Conservation (phyloP, 2,113 vertebrate genomes). For the Motacilla tschutschensis region DNA sequence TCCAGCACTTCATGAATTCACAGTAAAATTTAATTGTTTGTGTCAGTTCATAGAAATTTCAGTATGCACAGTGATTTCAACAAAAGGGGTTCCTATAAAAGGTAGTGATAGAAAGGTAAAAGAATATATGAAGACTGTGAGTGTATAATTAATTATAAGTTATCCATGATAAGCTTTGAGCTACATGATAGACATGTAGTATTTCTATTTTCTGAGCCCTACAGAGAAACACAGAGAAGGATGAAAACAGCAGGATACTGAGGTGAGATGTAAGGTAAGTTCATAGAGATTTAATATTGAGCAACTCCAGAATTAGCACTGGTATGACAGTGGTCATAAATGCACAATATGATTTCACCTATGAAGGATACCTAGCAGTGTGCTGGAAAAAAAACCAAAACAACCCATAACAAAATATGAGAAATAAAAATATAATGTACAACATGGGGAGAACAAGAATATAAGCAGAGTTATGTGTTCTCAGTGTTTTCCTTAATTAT, state of each 20-base stretch:
- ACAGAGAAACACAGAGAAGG: not conserved
- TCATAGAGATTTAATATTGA: not conserved
- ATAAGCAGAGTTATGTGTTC: accelerated
- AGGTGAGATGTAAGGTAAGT: not conserved
- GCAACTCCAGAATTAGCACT: not conserved
- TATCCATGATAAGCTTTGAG: not conserved
- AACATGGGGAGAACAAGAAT: not conserved
- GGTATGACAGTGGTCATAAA: not conserved
- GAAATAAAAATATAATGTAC: not conserved
- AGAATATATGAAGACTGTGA: not conserved
- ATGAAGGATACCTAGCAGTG: not conserved
- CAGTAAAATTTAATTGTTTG: not conserved
- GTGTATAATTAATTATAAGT: not conserved
- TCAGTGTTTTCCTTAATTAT: not conserved
- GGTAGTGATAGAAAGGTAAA: not conserved
- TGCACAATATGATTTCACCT: not conserved
- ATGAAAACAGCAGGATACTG: not conserved
- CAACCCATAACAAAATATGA: not conserved
- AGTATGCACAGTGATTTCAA: not conserved
- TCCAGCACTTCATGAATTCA: not conserved
- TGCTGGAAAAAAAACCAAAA: not conserved
- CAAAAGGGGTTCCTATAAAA: not conserved
- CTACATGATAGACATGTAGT: not conserved
- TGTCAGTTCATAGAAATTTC: not conserved
- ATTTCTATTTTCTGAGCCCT: not conserved